A percentile compares a stretch with the other conserved stretches of the same genome.
phyloP scores from a whole-genome alignment of 2,888 invertebrate genomes.

The Brachyptera risi region DNA sequence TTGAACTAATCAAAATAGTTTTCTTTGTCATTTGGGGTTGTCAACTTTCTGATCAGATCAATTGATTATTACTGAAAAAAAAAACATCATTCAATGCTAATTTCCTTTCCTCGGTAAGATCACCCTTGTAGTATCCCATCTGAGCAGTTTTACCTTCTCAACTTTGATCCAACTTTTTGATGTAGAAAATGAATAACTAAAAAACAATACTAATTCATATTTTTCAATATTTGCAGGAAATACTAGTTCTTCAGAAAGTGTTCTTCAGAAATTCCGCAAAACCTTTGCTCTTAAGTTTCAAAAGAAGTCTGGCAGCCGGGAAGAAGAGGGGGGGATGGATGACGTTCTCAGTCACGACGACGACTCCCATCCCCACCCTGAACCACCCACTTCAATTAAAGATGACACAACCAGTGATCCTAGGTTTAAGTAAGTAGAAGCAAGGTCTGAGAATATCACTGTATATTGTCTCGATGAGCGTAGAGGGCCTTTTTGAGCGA shows the following conservation, averaged over 20 bases:
- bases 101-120: too few species aligned
- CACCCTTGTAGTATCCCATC: too few species aligned
- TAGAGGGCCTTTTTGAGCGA: background rate
- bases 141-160: too few species aligned
- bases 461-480: background rate
- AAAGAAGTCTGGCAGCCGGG: slow-evolving; percentile 50
- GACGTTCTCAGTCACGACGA: slow-evolving; percentile 42
- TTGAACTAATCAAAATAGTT: too few species aligned
- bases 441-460: background rate
- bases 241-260: slow-evolving; percentile 47
- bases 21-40: too few species aligned
- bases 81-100: too few species aligned
- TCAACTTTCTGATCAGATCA: too few species aligned
- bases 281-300: slow-evolving; percentile 61
- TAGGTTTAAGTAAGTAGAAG: slow-evolving; percentile 27
- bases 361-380: slow-evolving; percentile 36
- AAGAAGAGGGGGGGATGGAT: slow-evolving; percentile 45
- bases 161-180: too few species aligned
- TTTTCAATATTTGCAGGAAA: slow-evolving; percentile 9
- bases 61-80: too few species aligned
- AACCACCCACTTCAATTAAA: slow-evolving; percentile 34
- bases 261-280: slow-evolving; percentile 66
- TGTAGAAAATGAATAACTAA: too few species aligned
- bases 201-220: too few species aligned
- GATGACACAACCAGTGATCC: slow-evolving; percentile 42